phyloP scores from a whole-genome alignment of 2,888 invertebrate genomes.

The Eupithecia subfuscata region DNA sequence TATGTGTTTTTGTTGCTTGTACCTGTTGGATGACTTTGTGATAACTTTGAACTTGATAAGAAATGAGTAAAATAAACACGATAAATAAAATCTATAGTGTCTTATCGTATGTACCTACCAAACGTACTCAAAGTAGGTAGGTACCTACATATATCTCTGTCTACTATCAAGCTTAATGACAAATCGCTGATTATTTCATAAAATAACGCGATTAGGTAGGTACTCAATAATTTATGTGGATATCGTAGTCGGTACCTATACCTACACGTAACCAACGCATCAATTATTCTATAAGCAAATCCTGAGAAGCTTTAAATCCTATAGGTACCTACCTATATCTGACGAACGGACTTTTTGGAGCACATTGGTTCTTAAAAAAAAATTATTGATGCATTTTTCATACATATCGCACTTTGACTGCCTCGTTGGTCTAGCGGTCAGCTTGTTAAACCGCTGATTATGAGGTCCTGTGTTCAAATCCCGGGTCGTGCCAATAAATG shows the following conservation, averaged over 20 bases:
- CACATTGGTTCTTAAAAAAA: too few species aligned
- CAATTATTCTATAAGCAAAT: not conserved
- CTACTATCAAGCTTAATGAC: conserved; percentile 2
- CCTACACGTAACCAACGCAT: not conserved
- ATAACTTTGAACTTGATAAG: conserved; percentile 6
- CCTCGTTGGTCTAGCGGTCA: too few species aligned
- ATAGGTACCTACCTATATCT: too few species aligned
- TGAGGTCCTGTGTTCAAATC: too few species aligned
- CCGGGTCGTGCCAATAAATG: too few species aligned
- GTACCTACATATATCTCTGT: not conserved
- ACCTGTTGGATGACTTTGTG: not conserved
- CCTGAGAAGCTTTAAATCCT: not conserved
- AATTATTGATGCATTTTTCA: too few species aligned
- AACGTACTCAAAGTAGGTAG: not conserved
- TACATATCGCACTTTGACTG: too few species aligned
- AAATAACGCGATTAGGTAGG: conserved; percentile 15
- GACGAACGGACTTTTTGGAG: too few species aligned
- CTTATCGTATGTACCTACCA: not conserved
- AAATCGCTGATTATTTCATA: conserved; percentile 11
- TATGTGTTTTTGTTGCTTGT: not conserved
- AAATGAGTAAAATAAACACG: not conserved
- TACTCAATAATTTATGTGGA: not conserved
- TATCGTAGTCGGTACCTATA: not conserved
- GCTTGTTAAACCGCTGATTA: too few species aligned
- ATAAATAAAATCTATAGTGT: not conserved